phyloP scores from a whole-genome alignment of 2,888 invertebrate genomes.

The Brachynemurus nebulosus region DNA sequence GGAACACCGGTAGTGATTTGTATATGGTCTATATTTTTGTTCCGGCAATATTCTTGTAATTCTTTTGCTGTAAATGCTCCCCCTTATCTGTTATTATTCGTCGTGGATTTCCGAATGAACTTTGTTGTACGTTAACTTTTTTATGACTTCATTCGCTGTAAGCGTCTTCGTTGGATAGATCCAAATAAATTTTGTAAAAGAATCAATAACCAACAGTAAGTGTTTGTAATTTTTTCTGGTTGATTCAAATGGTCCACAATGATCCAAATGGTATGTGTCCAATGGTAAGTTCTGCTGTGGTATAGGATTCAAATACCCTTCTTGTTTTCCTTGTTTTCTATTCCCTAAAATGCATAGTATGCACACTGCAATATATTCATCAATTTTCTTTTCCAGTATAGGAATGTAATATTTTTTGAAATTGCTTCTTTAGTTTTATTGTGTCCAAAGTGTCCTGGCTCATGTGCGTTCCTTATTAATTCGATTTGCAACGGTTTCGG shows the following conservation, averaged over 20 bases:
- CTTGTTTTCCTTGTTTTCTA: background rate
- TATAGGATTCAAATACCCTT: background rate
- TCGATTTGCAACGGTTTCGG: no score
- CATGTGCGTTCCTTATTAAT: no score
- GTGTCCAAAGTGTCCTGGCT: no score
- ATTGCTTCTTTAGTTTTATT: no score
- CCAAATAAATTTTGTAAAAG: constrained; percentile 27
- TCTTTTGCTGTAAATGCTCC: constrained; percentile 26
- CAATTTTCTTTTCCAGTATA: no score
- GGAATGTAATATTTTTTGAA: no score
- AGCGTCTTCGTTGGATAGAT: no score
- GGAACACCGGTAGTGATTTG: constrained; percentile 23
- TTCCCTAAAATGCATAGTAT: constrained; percentile 14
- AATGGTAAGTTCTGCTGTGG: constrained; percentile 11
- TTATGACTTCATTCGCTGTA: constrained; percentile 25
- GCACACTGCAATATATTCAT: background rate
- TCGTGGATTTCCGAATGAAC: constrained; percentile 26
- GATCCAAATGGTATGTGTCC: no score
- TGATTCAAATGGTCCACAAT: constrained; percentile 23
- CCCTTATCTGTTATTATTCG: constrained; percentile 25
- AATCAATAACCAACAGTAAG: constrained; percentile 26
- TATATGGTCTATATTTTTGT: constrained; percentile 24
- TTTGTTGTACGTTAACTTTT: constrained; percentile 22
- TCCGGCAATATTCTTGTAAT: constrained; percentile 25
- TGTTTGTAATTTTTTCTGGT: constrained; percentile 26